Percentiles rank a stretch among this genome's conserved stretches.
phyloP scores from a whole-genome alignment of 2,113 vertebrate genomes.

The Micromys minutus region DNA sequence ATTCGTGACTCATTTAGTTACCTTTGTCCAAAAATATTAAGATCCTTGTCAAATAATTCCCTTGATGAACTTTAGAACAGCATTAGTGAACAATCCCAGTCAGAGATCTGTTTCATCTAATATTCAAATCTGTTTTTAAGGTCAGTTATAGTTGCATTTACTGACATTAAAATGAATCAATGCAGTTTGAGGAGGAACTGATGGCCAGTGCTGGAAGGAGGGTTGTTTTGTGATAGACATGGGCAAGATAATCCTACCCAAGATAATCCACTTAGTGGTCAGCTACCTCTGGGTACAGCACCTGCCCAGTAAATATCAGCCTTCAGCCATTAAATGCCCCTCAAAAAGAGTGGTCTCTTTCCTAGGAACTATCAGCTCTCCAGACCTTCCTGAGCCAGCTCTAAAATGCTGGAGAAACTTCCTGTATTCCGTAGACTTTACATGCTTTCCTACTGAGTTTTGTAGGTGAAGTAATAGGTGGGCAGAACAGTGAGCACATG shows the following conservation, averaged over 20 bases:
- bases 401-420: background rate
- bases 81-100: background rate
- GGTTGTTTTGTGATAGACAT: background rate
- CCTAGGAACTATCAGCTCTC: too few species aligned
- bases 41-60: background rate
- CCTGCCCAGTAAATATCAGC: background rate
- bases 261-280: background rate
- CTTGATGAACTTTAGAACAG: background rate
- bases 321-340: too few species aligned
- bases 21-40: background rate
- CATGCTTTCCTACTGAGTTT: constrained; percentile 14
- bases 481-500: background rate
- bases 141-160: background rate
- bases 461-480: background rate
- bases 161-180: background rate
- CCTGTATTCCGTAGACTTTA: background rate
- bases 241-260: constrained; percentile 10
- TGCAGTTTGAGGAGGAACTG: background rate
- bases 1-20: background rate
- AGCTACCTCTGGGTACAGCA: background rate
- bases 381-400: background rate
- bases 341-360: too few species aligned
- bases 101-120: background rate
- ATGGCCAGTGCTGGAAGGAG: background rate
- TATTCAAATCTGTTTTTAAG: background rate